Conservation (phyloP, 1,140 invertebrate genomes). For the Drosophila novamexicana region DNA sequence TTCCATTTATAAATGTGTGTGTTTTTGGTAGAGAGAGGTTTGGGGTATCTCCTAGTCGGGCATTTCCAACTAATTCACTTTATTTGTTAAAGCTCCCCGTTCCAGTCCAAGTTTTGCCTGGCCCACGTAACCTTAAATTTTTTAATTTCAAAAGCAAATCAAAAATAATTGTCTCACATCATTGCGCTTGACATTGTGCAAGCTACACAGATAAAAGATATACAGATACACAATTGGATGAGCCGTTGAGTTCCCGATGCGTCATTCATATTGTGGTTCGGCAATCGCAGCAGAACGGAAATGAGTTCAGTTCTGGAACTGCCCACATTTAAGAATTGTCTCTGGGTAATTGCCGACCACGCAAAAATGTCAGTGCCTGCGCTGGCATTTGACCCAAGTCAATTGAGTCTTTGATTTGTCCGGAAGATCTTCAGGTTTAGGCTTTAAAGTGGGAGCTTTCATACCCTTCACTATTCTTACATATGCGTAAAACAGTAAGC, state of each 20-base stretch:
- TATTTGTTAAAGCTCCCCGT: not conserved
- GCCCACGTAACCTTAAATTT: conserved; percentile 13
- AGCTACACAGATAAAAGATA: conserved; percentile 28
- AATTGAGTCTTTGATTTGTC: conserved; percentile 52
- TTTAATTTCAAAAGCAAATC: conserved; percentile 63
- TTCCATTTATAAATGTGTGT: no score
- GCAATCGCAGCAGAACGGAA: conserved; percentile 49
- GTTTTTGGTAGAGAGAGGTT: no score
- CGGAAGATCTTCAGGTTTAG: not conserved
- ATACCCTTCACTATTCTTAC: not conserved
- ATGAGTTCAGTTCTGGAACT: conserved; percentile 51
- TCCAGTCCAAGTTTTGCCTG: not conserved
- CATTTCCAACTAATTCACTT: no score
- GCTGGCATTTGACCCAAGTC: conserved; percentile 54
- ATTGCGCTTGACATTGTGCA: conserved; percentile 73
- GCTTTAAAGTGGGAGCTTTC: not conserved
- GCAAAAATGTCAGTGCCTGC: conserved; percentile 46
- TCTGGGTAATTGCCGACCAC: conserved; percentile 62
- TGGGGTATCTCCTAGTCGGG: no score
- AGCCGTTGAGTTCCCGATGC: not conserved
- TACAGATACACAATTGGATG: conserved; percentile 22
- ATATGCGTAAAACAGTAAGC: no score
- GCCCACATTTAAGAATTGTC: conserved; percentile 43
- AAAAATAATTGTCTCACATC: conserved; percentile 75
- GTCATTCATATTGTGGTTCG: conserved; percentile 9